Evolutionary conservation across 1,140 invertebrate species (phyloP).

Genomic region (Rhysida immarginata): DNA sequence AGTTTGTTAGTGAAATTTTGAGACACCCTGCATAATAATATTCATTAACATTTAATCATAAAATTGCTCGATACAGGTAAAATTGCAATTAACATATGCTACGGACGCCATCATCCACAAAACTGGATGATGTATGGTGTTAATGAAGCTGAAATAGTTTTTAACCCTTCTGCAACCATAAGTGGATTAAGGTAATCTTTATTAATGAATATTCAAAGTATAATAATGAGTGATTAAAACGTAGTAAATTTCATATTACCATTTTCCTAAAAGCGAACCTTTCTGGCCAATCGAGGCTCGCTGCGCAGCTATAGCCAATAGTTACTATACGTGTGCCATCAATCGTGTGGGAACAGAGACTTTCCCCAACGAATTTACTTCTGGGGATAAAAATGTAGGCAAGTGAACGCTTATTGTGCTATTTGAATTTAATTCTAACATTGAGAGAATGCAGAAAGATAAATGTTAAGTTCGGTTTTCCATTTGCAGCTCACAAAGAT

Average conservation of each 20-base stretch:
- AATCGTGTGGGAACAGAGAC: conserved; percentile 90
- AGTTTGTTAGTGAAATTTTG: too few relatives aligned
- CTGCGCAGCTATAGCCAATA: conserved; percentile 93
- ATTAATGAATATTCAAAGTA: too few relatives aligned
- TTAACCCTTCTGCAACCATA: conserved; percentile 96
- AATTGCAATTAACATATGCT: conserved; percentile 94
- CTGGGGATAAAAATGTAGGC: conserved; percentile 69
- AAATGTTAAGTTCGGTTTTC: conserved; percentile 13
- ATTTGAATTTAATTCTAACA: too few relatives aligned
- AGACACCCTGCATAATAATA: too few relatives aligned
- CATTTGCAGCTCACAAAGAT: conserved; percentile 66
- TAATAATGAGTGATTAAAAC: too few relatives aligned
- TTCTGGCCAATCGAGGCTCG: conserved; percentile 91
- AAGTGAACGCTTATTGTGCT: too few relatives aligned
- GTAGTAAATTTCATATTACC: too few relatives aligned
- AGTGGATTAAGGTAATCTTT: conserved; percentile 38
- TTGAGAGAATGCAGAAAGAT: too few relatives aligned
- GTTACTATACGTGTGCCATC: conserved; percentile 83
- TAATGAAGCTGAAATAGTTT: conserved; percentile 98
- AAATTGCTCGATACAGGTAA: conserved; percentile 51
- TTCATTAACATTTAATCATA: too few relatives aligned
- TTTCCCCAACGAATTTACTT: conserved; percentile 86
- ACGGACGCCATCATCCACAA: conserved; percentile 91
- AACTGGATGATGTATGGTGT: conserved; percentile 96
- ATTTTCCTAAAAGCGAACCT: too few relatives aligned